Percentiles rank a stretch among this genome's conserved stretches.
These are phyloP conservation scores for Gouania willdenowi DNA, from an alignment of 2,797 vertebrate genomes.

Conservation along the genomic window DNA sequence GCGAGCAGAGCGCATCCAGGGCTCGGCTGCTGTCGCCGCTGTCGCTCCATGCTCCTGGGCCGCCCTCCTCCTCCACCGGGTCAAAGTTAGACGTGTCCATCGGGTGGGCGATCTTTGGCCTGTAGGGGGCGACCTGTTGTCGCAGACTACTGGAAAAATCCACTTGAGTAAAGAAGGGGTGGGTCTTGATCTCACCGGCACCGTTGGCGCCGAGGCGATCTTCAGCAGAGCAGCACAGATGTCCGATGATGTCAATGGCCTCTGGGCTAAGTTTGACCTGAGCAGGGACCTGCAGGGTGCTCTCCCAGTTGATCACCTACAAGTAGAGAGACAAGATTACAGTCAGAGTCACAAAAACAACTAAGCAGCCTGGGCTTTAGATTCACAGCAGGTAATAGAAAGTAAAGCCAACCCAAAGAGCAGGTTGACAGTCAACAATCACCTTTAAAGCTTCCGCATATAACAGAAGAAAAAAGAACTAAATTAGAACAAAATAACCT, in stretches of 20 bases:
- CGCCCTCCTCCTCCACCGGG: conserved; percentile 90
- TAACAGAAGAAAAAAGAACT: no score
- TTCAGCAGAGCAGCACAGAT: conserved; percentile 91
- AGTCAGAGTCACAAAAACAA: background rate
- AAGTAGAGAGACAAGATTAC: background rate
- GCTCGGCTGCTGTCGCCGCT: conserved; percentile 87
- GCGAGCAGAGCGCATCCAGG: conserved; percentile 83
- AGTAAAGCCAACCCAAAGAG: no score
- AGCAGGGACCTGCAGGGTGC: conserved; percentile 90
- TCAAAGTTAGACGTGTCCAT: conserved; percentile 99
- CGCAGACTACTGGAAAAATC: conserved; percentile 94
- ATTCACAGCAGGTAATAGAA: no score
- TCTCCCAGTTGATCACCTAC: conserved; percentile 98
- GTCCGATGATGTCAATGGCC: conserved; percentile 90
- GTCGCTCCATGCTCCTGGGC: conserved; percentile 82
- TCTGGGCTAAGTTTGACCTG: conserved; percentile 93
- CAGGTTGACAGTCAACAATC: no score
- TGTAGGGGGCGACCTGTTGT: conserved; percentile 90
- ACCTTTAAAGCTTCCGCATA: no score
- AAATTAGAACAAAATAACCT: no score
- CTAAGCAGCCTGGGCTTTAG: no score
- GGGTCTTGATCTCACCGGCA: conserved; percentile 91
- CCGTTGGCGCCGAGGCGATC: conserved; percentile 89
- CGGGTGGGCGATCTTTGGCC: conserved; percentile 94
- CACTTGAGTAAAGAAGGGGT: conserved; percentile 87